Evolutionary conservation across 64 coral and sea anemone genomes (phyloP), one percentile per base, ranked within the genome.

Genomic region (Actinia equina): DNA sequence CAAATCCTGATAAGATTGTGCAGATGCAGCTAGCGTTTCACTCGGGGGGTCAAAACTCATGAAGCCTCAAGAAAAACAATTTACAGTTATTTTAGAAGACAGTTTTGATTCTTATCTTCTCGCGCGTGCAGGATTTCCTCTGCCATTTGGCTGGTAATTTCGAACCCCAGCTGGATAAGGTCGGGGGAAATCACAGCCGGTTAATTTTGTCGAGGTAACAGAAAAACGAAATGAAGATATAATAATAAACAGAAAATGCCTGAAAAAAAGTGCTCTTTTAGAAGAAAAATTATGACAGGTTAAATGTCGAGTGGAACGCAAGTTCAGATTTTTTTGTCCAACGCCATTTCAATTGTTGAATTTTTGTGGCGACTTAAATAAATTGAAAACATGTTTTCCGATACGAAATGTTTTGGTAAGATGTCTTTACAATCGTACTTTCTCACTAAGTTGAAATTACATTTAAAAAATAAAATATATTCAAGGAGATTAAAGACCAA

Each of bases 21-120:
- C 8, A 74, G n/a, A 26, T 74, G 69, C 26, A 26, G 26, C 69
- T 74, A 12, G 27, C 69, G 25, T 74, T 74, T 74, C 25, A 74
- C 69, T 74, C 19, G 69, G 69, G 54, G n/a, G n/a, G 69, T 42
- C 69, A 74, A 74, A 74, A 74, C 69, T 10, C n/a, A 74, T 37
- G 27, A 30, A 30, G 69, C n/a, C n/a, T 74, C 41, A 30, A 71
- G 25, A 14, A 26, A 22, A 41, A 74, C 69, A 74, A 65, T 65
- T 65, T 5, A 74, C 27, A 13, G 69, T 74, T 74, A 74, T 37
- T 74, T 65, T 20, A 65, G 22, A 65, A 65, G 62, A 74, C 69
- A 14, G 9, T 74, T 23, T 13, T 74, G 69, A 74, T 74, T 23
- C 23, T 37, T 74, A 74, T 74, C 69, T 41, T 19, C n/a, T 3